Conservation (phyloP, 2,888 invertebrate genomes). For the Pycnomerus fuliginosus region DNA sequence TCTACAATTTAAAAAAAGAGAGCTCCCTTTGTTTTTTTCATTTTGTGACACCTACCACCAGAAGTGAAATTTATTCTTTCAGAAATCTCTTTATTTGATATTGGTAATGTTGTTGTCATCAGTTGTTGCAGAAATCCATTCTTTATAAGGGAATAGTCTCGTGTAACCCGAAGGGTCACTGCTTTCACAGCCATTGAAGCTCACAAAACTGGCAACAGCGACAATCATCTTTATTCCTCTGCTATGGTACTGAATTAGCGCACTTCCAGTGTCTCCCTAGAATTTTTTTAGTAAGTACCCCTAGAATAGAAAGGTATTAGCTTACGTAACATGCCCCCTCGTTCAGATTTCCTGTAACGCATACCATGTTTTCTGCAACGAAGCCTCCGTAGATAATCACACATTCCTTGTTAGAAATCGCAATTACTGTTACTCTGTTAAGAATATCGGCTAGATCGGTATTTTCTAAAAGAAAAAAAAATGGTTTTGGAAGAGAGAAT, state of each 20-base stretch:
- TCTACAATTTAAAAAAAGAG: no score
- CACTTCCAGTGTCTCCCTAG: constrained; percentile 1
- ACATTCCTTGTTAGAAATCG: constrained; percentile 9
- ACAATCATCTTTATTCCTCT: background rate
- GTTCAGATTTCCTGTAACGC: constrained; percentile 5
- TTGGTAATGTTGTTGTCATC: no score
- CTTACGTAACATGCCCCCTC: constrained; percentile 9
- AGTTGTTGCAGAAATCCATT: no score
- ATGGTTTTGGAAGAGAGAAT: background rate
- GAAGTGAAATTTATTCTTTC: no score
- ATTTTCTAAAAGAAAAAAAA: constrained; percentile 1
- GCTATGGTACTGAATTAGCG: background rate
- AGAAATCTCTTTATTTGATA: no score
- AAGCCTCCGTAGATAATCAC: constrained; percentile 1
- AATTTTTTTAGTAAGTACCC: background rate
- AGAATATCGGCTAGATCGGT: constrained; percentile 2
- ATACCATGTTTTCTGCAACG: constrained; percentile 4
- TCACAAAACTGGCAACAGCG: background rate
- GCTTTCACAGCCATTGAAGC: background rate
- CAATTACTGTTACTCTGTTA: background rate
- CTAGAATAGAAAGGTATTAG: background rate
- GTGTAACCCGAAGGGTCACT: background rate
- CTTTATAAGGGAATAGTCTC: no score
- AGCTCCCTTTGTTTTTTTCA: no score
- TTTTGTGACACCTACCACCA: no score